A percentile compares a stretch with the other conserved stretches of the same genome.
Evolutionary conservation across 2,888 invertebrate genomes (phyloP).

Genomic region (Conchocele bisecta): DNA sequence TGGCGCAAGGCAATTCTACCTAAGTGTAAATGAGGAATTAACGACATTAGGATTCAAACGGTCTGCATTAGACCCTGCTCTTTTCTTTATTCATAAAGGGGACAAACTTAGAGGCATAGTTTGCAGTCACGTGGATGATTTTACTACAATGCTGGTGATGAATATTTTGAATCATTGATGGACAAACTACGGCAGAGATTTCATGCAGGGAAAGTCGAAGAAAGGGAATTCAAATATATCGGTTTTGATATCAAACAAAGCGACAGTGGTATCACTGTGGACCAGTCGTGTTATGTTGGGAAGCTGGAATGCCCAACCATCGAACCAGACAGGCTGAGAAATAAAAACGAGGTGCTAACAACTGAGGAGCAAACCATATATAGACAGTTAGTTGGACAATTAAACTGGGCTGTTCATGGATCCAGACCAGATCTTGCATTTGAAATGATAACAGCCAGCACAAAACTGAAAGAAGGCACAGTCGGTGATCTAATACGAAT

Average conservation of each 20-base stretch:
- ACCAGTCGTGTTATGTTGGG: too few relatives aligned
- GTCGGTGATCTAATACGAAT: constrained; percentile 26
- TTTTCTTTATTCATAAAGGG: constrained; percentile 29
- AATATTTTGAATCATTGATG: too few relatives aligned
- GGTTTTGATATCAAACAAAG: too few relatives aligned
- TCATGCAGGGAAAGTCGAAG: too few relatives aligned
- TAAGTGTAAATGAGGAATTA: constrained; percentile 32
- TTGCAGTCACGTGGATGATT: constrained; percentile 51
- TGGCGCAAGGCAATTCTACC: constrained; percentile 52
- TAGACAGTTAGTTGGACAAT: constrained; percentile 15
- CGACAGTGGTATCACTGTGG: too few relatives aligned
- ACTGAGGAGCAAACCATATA: too few relatives aligned
- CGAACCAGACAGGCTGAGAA: too few relatives aligned
- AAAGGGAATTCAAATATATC: too few relatives aligned
- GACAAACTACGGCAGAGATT: too few relatives aligned
- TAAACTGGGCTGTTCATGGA: constrained; percentile 45
- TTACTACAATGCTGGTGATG: too few relatives aligned
- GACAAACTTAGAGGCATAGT: constrained; percentile 31
- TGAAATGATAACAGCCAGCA: constrained; percentile 43
- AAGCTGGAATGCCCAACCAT: too few relatives aligned
- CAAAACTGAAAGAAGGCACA: constrained; percentile 35
- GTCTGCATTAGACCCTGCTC: constrained; percentile 43
- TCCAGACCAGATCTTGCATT: constrained; percentile 43
- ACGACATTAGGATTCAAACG: constrained; percentile 31
- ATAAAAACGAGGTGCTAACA: too few relatives aligned